Evolutionary conservation across 2,888 invertebrate genomes (phyloP).

Genomic region (Agonopterix arenella): DNA sequence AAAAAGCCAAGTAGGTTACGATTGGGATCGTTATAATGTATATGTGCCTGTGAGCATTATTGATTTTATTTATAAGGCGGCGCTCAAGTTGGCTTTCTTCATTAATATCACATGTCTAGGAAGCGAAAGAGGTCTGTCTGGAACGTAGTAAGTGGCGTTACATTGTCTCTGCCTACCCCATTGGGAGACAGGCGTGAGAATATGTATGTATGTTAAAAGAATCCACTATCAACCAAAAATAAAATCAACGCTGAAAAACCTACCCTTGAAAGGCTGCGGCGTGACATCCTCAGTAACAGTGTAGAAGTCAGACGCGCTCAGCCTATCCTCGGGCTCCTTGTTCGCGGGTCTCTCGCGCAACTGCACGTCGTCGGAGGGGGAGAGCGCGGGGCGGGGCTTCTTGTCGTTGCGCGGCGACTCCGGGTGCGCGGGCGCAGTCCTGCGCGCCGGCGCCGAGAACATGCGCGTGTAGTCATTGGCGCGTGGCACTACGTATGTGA

Average conservation of each 20-base stretch:
- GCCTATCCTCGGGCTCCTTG: slow-evolving; percentile 37
- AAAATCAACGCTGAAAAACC: neutral
- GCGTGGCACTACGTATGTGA: slow-evolving; percentile 80
- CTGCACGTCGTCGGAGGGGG: slow-evolving; percentile 13
- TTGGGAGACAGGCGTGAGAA: too few species aligned
- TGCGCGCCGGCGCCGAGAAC: slow-evolving; percentile 65
- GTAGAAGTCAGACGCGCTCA: slow-evolving; percentile 71
- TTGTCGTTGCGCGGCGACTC: slow-evolving; percentile 64
- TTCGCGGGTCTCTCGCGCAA: slow-evolving; percentile 15
- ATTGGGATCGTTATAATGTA: too few species aligned
- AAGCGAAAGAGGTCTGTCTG: too few species aligned
- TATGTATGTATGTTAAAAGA: neutral
- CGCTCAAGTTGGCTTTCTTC: too few species aligned
- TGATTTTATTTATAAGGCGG: too few species aligned
- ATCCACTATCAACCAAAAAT: neutral
- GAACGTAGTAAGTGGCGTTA: too few species aligned
- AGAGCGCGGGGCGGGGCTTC: slow-evolving; percentile 51
- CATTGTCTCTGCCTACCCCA: too few species aligned
- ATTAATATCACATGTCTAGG: too few species aligned
- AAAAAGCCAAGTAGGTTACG: too few species aligned
- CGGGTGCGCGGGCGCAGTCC: slow-evolving; percentile 58
- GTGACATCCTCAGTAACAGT: slow-evolving; percentile 65
- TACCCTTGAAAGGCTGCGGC: slow-evolving; percentile 72
- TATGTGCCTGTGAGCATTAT: too few species aligned
- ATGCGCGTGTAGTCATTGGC: slow-evolving; percentile 72